Base-by-base conservation (phyloP, 1,140 invertebrate species). In the Brachionus paranguensis region DNA sequence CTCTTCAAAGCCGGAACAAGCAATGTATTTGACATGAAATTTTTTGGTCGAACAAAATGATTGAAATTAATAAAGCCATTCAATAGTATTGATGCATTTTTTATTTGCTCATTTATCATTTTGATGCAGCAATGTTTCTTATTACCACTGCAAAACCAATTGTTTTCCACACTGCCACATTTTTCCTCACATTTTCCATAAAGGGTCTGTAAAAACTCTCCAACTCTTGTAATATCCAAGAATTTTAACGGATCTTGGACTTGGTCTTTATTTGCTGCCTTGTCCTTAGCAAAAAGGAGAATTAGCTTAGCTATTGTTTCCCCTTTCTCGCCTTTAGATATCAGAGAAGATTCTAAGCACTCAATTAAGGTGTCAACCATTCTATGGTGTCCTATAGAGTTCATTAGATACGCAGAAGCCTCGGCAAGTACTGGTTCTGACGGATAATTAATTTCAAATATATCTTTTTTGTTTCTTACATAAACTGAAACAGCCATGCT, bases 401-500 rank as follows among this genome's bases (percentile, higher is more conserved):
- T 41, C 70, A 74, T 74, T 74, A 74, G 24, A 24, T 43, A 24
- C n/a, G 70, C 70, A 17, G 37, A 37, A 11, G 70, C 70, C 20
- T 43, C 70, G 5, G 70, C 70, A 3, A 74, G 7, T 10, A 74
- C 17, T 20, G 70, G 70, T 17, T 74, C 70, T 24, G 70, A 74
- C 17, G 70, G 70, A 74, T 74, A 74, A 14, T 12, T 24, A 45
- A 74, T 74, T 45, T 74, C 70, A 27, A 74, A 74, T 45, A 74
- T 11, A 45, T 45, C n/a, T 20, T 74, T 74, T 45, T 45, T 27
- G 43, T 20, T 45, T 2, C 3, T 20, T 5, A 24, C 43, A 47
- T 74, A 74, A 74, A 27, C 20, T n/a, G n/a, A 45, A 29, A 74
- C 70, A n/a, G 37, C 70, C 70, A 74, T 74, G 43, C 50, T 74